Conservation (phyloP, 2,888 invertebrate genomes). For the Onthophagus sagittarius region DNA sequence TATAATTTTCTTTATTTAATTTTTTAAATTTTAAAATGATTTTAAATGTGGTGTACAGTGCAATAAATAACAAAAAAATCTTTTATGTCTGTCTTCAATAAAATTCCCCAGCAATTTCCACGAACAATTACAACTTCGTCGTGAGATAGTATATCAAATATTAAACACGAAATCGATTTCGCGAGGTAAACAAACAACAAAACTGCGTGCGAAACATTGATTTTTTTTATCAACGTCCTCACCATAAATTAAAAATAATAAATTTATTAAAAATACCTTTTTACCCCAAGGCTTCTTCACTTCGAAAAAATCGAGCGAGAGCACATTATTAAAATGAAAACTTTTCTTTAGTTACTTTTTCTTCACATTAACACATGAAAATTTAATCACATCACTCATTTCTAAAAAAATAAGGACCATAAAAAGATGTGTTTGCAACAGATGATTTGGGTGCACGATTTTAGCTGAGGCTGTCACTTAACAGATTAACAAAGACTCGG, state of each 20-base stretch:
- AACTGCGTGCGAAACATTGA: not conserved
- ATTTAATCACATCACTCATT: not conserved
- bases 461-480: not conserved
- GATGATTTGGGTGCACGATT: conserved; percentile 1
- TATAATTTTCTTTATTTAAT: not conserved
- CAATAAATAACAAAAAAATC: not conserved
- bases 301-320: too few species aligned
- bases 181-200: not conserved
- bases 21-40: not conserved
- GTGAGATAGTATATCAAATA: not conserved
- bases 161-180: not conserved
- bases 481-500: not conserved
- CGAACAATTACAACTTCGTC: not conserved
- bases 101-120: not conserved
- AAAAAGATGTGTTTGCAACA: conserved; percentile 1
- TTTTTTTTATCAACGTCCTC: not conserved
- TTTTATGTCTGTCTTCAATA: not conserved
- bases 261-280: not conserved
- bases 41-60: too few species aligned
- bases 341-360: too few species aligned
- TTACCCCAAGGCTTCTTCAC: not conserved
- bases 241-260: not conserved
- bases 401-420: not conserved
- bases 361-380: not conserved
- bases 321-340: too few species aligned